Evolutionary conservation across 2,113 vertebrate species (phyloP).

Genomic region (Telmatochromis sp.): DNA sequence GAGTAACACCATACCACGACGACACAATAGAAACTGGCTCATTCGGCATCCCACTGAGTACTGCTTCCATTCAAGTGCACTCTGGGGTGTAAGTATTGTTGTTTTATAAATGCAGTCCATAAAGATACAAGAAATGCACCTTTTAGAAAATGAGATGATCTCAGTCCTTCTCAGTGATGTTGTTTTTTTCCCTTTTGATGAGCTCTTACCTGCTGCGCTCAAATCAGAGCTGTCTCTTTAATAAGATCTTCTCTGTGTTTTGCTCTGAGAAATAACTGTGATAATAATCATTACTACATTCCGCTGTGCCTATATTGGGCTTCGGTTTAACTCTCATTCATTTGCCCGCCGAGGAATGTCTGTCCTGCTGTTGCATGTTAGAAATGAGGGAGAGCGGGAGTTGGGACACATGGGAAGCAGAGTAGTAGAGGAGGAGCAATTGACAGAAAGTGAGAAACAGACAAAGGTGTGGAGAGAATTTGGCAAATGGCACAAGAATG

Average conservation of each 20-base stretch:
- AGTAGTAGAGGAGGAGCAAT: background rate
- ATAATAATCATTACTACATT: slow-evolving; percentile 8
- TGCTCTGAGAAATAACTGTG: background rate
- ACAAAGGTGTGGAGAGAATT: slow-evolving; percentile 24
- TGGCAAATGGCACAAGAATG: background rate
- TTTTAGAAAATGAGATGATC: background rate
- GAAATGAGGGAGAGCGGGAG: background rate
- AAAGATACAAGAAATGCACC: background rate
- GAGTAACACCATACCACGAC: slow-evolving; percentile 79
- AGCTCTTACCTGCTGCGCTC: background rate
- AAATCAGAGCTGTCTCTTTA: background rate
- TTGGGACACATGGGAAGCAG: background rate
- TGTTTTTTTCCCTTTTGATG: background rate
- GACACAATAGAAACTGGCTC: slow-evolving; percentile 79
- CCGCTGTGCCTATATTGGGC: background rate
- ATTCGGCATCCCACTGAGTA: slow-evolving; percentile 79
- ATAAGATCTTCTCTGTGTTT: background rate
- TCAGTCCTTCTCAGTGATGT: background rate
- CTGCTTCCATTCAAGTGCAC: slow-evolving; percentile 87
- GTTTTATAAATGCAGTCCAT: background rate
- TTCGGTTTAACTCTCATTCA: background rate
- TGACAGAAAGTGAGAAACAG: background rate
- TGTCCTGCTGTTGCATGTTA: slow-evolving; percentile 45
- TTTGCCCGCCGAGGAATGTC: slow-evolving; percentile 34
- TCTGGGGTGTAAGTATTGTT: slow-evolving; percentile 81